Base-by-base conservation (phyloP, 2,888 invertebrate species). In the Pseudoips prasinana region DNA sequence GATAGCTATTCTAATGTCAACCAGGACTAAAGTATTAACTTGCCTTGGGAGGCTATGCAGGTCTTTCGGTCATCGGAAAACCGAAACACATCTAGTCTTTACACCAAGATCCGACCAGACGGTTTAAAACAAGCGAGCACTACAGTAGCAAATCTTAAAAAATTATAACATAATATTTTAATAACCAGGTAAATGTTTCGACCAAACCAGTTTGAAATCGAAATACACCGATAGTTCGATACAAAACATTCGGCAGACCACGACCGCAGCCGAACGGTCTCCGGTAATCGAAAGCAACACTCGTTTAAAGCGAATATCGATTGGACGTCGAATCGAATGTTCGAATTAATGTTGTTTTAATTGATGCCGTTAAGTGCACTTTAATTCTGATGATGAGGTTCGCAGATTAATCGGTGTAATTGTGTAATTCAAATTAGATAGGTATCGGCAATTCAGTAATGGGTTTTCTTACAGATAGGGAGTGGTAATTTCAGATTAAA, bases 301-400 rank as follows among this genome's bases (percentile, higher is more conserved):
- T 57, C 53, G 51, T 42, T 59, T 60, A 53, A 58, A 50, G 56
- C 46, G 50, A 49, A 49, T 54, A 68, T 66, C 66, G 65, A 63
- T 65, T 65, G 39, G 30, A n/a, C 5, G 14, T 14, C 14, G 14
- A 14, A 14, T 14, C 14, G 14, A 14, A 14, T 14, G 14, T 14
- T 34, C 46, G 53, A 58, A 64, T 67, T 64, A 68, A 66, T 66
- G 65, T 61, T 64, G 58, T 40, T 53, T 64, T 69, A 73, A 69
- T 68, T 69, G 66, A 64, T 56, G 51, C 46, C 52, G 56, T 62
- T 58, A 62, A 72, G 69, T 58, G 64, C 69, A 57, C 68, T 73
- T 70, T 62, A 59, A 62, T 55, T 64, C 54, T 55, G 50, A 58
- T 55, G 46, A 59, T 57, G 49, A 49, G 46, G 50, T 55, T 44